Percentiles rank a stretch among this genome's conserved stretches.
Conservation (phyloP, 2,888 invertebrate species). For the Eupithecia subumbrata region DNA sequence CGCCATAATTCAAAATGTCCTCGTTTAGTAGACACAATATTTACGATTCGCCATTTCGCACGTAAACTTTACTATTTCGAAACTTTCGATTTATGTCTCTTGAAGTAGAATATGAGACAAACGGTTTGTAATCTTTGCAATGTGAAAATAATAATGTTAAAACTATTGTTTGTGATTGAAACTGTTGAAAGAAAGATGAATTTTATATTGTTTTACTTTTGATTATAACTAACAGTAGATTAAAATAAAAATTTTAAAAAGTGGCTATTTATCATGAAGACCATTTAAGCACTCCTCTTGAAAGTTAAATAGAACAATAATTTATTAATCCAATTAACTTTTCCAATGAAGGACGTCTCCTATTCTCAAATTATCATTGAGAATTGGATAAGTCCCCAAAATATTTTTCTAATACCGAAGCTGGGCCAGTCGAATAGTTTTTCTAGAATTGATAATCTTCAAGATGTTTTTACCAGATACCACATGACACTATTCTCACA, state of each 20-base stretch:
- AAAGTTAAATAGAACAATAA: too few relatives aligned
- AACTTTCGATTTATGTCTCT: slow-evolving; percentile 30
- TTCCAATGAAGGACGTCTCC: too few relatives aligned
- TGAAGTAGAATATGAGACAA: slow-evolving; percentile 12
- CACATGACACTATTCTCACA: not conserved
- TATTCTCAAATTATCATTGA: too few relatives aligned
- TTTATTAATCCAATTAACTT: too few relatives aligned
- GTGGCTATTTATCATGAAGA: too few relatives aligned
- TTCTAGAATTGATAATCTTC: not conserved
- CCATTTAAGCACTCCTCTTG: too few relatives aligned
- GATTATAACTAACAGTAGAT: too few relatives aligned
- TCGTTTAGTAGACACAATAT: slow-evolving; percentile 34
- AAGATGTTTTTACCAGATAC: not conserved
- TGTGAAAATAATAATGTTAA: not conserved
- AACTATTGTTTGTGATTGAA: not conserved
- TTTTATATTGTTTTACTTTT: not conserved
- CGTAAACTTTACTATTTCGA: slow-evolving; percentile 27
- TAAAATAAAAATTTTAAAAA: too few relatives aligned
- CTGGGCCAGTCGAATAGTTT: not conserved
- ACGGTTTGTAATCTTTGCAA: not conserved
- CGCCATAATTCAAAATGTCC: slow-evolving; percentile 46
- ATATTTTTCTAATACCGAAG: too few relatives aligned
- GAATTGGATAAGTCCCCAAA: too few relatives aligned
- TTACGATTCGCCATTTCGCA: slow-evolving; percentile 34
- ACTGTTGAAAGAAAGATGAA: not conserved